Evolutionary conservation across 2,113 vertebrate genomes (phyloP).

Genomic region (Ciconia maguari): DNA sequence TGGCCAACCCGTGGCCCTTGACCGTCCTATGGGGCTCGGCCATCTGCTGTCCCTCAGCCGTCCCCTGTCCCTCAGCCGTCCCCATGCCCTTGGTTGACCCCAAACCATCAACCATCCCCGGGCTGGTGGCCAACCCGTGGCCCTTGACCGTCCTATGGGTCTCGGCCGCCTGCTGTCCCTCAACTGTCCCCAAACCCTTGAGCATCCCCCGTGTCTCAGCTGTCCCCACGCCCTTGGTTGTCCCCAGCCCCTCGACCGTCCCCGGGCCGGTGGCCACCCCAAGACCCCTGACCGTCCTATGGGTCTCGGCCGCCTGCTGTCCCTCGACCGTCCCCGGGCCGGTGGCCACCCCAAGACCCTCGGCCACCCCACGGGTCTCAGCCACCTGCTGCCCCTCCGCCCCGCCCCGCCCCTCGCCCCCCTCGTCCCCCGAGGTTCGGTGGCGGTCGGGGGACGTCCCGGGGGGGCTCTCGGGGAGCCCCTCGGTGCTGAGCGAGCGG

Average conservation of each 20-base stretch:
- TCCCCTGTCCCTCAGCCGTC: neutral
- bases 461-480: slow-evolving; percentile 38
- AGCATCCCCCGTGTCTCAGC: neutral
- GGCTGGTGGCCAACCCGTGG: no score
- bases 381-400: no score
- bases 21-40: neutral
- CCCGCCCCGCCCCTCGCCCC: neutral
- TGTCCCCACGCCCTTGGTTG: neutral
- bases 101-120: no score
- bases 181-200: neutral
- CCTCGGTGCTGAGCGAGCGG: slow-evolving; percentile 79
- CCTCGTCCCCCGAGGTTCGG: neutral
- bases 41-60: neutral
- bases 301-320: neutral
- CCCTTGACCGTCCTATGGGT: no score
- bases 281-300: neutral
- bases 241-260: neutral
- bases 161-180: no score
- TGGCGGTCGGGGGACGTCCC: neutral
- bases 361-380: no score
- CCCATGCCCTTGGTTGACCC: neutral
- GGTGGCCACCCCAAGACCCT: no score
- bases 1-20: neutral
- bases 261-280: neutral
- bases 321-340: neutral